A percentile compares a stretch with the other conserved stretches of the same genome.
These are phyloP conservation scores for Ctenochaetus hawaiiensis DNA, from an alignment of 2,797 vertebrate species.

Conservation along the genomic window DNA sequence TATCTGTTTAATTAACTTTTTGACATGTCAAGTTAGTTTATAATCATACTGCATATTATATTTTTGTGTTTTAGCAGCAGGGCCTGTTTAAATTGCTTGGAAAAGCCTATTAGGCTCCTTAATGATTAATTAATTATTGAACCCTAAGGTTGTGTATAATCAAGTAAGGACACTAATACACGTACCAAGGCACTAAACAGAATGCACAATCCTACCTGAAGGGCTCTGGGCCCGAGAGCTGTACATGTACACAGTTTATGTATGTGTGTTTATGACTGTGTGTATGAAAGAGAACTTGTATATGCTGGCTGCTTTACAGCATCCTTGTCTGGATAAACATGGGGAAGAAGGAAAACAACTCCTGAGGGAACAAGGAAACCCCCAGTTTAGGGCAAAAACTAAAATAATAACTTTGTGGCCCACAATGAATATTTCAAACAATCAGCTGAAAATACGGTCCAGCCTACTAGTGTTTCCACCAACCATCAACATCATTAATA, in stretches of 20 bases:
- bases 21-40: background rate
- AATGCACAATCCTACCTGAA: slow-evolving; percentile 2
- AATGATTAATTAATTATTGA: background rate
- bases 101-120: background rate
- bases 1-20: background rate
- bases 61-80: background rate
- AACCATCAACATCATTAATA: slow-evolving; percentile 47
- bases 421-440: slow-evolving; percentile 8
- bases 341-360: slow-evolving; percentile 15
- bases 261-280: slow-evolving; percentile 9
- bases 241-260: slow-evolving; percentile 35
- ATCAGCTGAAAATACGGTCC: background rate
- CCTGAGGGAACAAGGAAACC: slow-evolving; percentile 12
- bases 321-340: slow-evolving; percentile 34
- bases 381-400: background rate
- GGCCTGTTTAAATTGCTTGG: background rate
- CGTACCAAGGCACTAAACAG: background rate
- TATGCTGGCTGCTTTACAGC: slow-evolving; percentile 16
- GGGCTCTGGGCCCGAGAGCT: background rate
- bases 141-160: slow-evolving; percentile 4
- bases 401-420: background rate
- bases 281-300: slow-evolving; percentile 12
- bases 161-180: background rate
- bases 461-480: slow-evolving; percentile 1
- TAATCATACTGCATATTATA: background rate